Conservation (phyloP, 1,140 invertebrate genomes). For the Mactra quadrangularis region DNA sequence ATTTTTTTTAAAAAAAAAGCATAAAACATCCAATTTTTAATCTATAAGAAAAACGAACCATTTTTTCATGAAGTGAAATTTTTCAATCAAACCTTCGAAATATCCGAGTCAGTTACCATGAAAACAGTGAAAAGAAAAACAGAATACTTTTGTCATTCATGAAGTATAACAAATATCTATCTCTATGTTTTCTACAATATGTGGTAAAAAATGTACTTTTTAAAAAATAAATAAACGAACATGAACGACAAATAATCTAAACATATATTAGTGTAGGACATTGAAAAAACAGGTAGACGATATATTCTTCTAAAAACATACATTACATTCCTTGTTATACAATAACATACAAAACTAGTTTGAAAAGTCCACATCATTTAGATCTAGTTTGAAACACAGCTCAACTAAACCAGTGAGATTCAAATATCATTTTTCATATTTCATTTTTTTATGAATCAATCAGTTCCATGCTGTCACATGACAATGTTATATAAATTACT, state of each 20-base stretch:
- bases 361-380: not conserved
- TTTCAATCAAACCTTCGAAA: slow-evolving; percentile 8
- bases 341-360: not conserved
- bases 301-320: not conserved
- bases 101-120: slow-evolving; percentile 20
- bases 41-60: not conserved
- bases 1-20: slow-evolving; percentile 4
- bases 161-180: slow-evolving; percentile 26
- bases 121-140: slow-evolving; percentile 16
- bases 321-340: not conserved
- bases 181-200: not conserved
- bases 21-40: not conserved
- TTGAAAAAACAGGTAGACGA: not conserved
- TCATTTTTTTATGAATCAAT: too few relatives aligned
- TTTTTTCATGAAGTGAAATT: slow-evolving; percentile 29
- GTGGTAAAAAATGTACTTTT: slow-evolving; percentile 31
- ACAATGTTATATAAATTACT: too few relatives aligned
- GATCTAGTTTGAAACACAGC: not conserved
- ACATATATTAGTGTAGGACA: slow-evolving; percentile 16
- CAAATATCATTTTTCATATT: too few relatives aligned
- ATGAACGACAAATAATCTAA: slow-evolving; percentile 34
- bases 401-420: not conserved
- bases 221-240: slow-evolving; percentile 48
- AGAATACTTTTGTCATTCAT: slow-evolving; percentile 12
- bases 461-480: too few relatives aligned